phyloP scores from a whole-genome alignment of 2,113 vertebrate species.

The Nothocercus julius region DNA sequence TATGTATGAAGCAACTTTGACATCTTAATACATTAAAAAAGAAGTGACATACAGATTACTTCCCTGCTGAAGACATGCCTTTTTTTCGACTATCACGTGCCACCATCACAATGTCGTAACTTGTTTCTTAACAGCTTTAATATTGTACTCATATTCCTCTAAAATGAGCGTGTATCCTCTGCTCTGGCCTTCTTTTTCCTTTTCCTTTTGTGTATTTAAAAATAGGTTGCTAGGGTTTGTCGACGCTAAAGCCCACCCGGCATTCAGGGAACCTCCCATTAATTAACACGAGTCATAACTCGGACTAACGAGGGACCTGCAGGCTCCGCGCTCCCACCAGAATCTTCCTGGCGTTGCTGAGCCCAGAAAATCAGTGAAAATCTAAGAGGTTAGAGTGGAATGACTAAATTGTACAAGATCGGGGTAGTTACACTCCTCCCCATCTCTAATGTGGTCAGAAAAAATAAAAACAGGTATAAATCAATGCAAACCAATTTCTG shows the following conservation, averaged over 20 bases:
- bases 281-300: neutral
- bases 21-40: constrained; percentile 1
- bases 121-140: neutral
- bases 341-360: neutral
- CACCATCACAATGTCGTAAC: neutral
- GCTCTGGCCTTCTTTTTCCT: neutral
- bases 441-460: neutral
- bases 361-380: neutral
- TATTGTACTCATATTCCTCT: neutral
- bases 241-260: neutral
- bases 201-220: neutral
- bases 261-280: neutral
- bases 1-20: constrained; percentile 32
- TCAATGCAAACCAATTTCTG: neutral
- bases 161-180: neutral
- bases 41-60: neutral
- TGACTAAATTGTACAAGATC: neutral
- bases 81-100: neutral
- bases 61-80: neutral
- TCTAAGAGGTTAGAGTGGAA: neutral
- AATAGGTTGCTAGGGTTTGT: neutral
- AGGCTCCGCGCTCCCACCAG: neutral
- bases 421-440: neutral
- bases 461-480: neutral
- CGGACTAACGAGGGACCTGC: neutral